Conservation (phyloP, 2,113 vertebrate species). For the Malurus cyaneus region DNA sequence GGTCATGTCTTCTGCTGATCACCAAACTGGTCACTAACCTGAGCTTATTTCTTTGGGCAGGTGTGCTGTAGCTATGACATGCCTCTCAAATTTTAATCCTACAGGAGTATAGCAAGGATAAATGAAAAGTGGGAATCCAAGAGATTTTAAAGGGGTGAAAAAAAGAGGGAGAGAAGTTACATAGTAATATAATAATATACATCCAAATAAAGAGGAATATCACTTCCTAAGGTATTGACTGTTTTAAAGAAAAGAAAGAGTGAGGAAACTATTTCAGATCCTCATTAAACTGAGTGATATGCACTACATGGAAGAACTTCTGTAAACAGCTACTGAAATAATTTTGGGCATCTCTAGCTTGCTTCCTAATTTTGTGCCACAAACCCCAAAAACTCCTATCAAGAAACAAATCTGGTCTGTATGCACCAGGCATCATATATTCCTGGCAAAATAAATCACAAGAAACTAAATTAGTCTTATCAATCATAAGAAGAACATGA, state of each 20-base stretch:
- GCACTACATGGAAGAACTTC: neutral
- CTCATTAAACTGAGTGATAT: neutral
- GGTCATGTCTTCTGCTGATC: neutral
- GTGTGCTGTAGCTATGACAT: neutral
- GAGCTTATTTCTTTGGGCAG: neutral
- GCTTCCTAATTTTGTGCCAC: neutral
- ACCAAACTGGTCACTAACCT: neutral
- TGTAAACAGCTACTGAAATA: neutral
- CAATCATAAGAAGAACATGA: neutral
- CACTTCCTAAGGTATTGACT: neutral
- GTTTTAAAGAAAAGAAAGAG: neutral
- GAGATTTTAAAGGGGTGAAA: neutral
- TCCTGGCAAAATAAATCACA: neutral
- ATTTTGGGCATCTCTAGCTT: neutral
- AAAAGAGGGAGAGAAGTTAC: neutral
- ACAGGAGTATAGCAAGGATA: neutral
- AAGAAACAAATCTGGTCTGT: neutral
- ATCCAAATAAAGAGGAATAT: neutral
- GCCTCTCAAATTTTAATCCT: neutral
- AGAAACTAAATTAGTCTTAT: neutral
- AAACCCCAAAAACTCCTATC: rapidly evolving
- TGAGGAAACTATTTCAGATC: neutral
- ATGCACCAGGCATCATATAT: neutral
- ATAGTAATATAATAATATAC: neutral
- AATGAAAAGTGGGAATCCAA: neutral